These are phyloP conservation scores for Labroides dimidiatus DNA, from an alignment of 2,797 vertebrate genomes.

Conservation along the genomic window DNA sequence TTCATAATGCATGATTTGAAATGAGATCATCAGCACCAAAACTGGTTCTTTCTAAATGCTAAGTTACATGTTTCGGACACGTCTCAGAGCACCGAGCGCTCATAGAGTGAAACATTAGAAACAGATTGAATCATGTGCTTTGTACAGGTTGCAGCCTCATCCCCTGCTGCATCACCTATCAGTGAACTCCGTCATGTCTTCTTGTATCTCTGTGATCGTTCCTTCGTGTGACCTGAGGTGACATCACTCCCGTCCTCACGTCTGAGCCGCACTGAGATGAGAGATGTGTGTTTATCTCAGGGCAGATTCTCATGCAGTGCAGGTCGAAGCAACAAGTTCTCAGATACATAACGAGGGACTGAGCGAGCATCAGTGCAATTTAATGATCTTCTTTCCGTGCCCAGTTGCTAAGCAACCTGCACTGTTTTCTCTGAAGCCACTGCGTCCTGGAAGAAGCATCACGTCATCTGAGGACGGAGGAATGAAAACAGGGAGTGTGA, in stretches of 20 bases:
- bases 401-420: conserved; percentile 86
- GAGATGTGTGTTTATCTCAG: conserved; percentile 11
- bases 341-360: conserved; percentile 58
- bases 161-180: neutral
- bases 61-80: too few relatives aligned
- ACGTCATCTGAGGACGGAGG: conserved; percentile 58
- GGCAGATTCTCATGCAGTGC: conserved; percentile 20
- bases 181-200: neutral
- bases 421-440: conserved; percentile 69
- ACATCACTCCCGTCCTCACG: neutral
- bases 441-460: conserved; percentile 73
- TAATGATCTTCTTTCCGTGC: conserved; percentile 80
- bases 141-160: too few relatives aligned
- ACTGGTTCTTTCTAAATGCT: too few relatives aligned
- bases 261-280: conserved; percentile 12
- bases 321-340: conserved; percentile 66
- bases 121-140: too few relatives aligned
- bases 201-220: neutral
- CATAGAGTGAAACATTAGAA: too few relatives aligned
- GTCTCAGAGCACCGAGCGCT: too few relatives aligned
- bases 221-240: conserved; percentile 8
- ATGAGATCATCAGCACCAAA: too few relatives aligned
- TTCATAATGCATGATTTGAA: too few relatives aligned
- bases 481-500: conserved; percentile 45
- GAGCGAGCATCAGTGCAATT: conserved; percentile 74